phyloP scores from a whole-genome alignment of 2,888 invertebrate species.

The Pharmacophagus antenor region DNA sequence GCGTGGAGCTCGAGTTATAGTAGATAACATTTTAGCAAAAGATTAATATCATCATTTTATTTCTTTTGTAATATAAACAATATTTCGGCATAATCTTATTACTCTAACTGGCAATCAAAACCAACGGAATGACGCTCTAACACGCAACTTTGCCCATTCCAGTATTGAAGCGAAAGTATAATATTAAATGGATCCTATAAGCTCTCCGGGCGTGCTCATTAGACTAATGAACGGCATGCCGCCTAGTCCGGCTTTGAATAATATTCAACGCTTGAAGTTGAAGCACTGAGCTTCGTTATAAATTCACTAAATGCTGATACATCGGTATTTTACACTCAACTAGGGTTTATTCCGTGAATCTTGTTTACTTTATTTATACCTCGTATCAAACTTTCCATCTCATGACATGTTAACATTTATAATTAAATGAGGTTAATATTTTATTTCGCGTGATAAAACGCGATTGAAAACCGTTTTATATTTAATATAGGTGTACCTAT shows the following conservation, averaged over 20 bases:
- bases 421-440: too few relatives aligned
- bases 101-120: conserved; percentile 32
- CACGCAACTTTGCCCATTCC: conserved; percentile 33
- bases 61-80: too few relatives aligned
- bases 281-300: conserved; percentile 2
- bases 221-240: conserved; percentile 30
- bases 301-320: background rate
- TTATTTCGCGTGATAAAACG: too few relatives aligned
- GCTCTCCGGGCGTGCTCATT: conserved; percentile 28
- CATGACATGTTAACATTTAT: background rate
- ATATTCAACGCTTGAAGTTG: conserved; percentile 10
- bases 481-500: too few relatives aligned
- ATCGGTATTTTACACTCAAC: background rate
- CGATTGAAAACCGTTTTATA: too few relatives aligned
- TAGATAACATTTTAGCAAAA: too few relatives aligned
- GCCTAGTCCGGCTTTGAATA: conserved; percentile 9
- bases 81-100: conserved; percentile 32
- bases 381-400: background rate
- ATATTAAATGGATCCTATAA: conserved; percentile 30
- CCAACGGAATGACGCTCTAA: conserved; percentile 32
- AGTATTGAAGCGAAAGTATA: conserved; percentile 15
- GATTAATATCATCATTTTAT: too few relatives aligned
- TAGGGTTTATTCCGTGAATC: background rate
- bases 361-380: background rate
- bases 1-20: too few relatives aligned